A percentile compares a stretch with the other conserved stretches of the same genome.
Evolutionary conservation across 2,113 vertebrate species (phyloP).

Genomic region (Aegotheles bennettii): DNA sequence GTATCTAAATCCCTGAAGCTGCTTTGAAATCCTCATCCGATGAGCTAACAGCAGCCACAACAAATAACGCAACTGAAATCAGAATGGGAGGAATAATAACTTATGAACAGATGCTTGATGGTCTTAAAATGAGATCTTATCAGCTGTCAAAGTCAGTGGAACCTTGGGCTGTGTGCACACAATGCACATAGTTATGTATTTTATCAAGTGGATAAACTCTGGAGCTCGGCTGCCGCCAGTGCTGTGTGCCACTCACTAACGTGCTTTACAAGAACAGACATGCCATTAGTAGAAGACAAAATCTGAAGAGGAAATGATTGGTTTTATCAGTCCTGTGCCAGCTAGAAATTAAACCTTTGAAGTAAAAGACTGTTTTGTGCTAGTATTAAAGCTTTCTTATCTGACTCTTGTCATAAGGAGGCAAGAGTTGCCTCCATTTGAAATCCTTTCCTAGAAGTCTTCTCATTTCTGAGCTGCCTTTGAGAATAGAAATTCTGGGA

Average conservation of each 20-base stretch:
- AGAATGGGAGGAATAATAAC: background rate
- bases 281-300: constrained; percentile 31
- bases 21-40: background rate
- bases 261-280: background rate
- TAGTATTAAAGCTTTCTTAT: constrained; percentile 21
- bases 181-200: background rate
- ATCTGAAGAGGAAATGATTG: constrained; percentile 1
- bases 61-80: background rate
- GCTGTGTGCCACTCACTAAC: background rate
- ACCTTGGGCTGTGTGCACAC: background rate
- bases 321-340: background rate
- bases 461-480: background rate
- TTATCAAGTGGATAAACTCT: background rate
- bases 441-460: background rate
- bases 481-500: background rate
- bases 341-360: constrained; percentile 35
- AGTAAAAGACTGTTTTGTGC: background rate
- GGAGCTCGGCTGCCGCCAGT: background rate
- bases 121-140: constrained; percentile 5
- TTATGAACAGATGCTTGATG: background rate
- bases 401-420: background rate
- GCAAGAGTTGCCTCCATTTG: background rate
- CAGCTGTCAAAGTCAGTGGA: background rate
- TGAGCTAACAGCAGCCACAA: background rate
- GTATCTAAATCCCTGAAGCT: background rate